These are phyloP conservation scores for Rafetus swinhoei DNA, from an alignment of 2,113 vertebrate species.

Conservation along the genomic window DNA sequence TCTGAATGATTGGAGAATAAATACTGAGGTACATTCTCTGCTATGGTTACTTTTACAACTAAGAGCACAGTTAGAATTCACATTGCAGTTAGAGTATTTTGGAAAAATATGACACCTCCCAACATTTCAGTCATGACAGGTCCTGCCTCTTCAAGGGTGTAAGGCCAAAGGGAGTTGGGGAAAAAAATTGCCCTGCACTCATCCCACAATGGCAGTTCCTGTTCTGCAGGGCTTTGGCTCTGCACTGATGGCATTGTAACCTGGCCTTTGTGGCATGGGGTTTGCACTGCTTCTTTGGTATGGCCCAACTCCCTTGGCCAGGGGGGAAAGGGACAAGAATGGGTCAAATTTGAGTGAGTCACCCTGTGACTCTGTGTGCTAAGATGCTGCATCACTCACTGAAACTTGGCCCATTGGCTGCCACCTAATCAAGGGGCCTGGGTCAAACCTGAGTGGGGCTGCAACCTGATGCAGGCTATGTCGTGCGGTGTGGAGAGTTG, in stretches of 20 bases:
- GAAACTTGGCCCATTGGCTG: no score
- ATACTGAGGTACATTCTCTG: not conserved
- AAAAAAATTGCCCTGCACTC: not conserved
- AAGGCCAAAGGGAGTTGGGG: not conserved
- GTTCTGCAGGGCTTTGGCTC: no score
- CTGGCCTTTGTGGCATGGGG: not conserved
- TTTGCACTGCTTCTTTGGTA: not conserved
- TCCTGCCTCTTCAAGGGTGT: no score
- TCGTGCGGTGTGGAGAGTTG: no score
- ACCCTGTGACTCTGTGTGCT: no score
- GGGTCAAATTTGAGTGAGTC: no score
- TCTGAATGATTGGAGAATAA: not conserved
- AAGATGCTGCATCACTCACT: no score
- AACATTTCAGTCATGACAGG: not conserved
- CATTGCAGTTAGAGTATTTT: not conserved
- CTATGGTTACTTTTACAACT: not conserved
- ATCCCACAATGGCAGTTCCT: not conserved
- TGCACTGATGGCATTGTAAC: not conserved
- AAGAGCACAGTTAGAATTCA: not conserved
- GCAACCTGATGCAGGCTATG: no score
- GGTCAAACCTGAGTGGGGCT: no score
- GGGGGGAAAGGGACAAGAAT: not conserved
- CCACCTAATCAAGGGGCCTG: no score
- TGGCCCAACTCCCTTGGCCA: not conserved
- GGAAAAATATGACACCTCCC: not conserved